Evolutionary conservation across 2,113 vertebrate species (phyloP), one percentile per base, ranked within the genome.

Genomic region (Melanerpes formicivorus): DNA sequence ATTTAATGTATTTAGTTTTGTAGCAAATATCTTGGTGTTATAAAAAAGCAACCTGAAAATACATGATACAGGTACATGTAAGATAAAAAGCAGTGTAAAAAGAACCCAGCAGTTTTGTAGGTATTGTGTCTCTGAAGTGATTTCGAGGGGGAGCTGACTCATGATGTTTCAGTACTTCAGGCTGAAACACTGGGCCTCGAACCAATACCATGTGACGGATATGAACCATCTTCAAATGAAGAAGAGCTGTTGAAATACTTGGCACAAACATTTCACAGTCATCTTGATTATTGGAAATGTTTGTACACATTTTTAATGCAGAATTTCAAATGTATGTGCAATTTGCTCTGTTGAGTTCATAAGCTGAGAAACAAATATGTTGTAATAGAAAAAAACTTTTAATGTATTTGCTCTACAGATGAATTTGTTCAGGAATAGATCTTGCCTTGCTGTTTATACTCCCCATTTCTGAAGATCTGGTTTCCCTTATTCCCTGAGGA

Each of bases 221-320:
- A 79, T 65, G 71, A 93, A 92, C 92, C 75, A 63, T 92, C 87
- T 74, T 91, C 87, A 75, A 50, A 75, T 12, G 82, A 74, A 65
- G 88, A 56, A 92, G 76, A 93, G 87, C 89, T 91, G 65, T 91
- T 69, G 95, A 93, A 93, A 83, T 26, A 92, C 87, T 95, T 96
- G 95, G 93, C 96, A 93, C 90, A 90, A 90, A 46, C 62, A 50
- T 89, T 94, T 94, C 87, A 82, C 93, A 93, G 89, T 91, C 93
- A 72, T 94, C 90, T 90, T 92, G 76, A 83, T 95, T 94, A 92
- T 83, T 80, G 80, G 82, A 91, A 96, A 94, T 94, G 87, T 96
- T 96, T 95, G 91, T 83, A 90, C 89, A 94, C 91, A 91, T 74
- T 94, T 96, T 94, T 91, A 93, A 95, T 80, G 79, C 30, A 93